These are phyloP conservation scores for Lycopodina hypogea DNA, from an alignment of 37 sponge, comb jelly and placozoan genomes.

Conservation along the genomic window DNA sequence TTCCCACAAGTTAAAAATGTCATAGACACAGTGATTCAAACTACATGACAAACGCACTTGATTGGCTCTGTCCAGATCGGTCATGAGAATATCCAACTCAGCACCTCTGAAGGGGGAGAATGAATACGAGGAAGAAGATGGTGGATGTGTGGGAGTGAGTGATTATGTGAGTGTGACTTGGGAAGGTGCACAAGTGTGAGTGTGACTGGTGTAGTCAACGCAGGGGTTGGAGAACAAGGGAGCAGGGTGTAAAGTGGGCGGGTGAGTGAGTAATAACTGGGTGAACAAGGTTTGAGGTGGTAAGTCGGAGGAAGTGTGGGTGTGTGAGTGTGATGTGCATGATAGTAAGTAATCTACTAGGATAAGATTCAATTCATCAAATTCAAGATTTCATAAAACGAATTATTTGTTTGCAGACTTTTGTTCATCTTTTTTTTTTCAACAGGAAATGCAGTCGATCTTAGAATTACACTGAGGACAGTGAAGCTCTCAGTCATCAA, in stretches of 20 bases:
- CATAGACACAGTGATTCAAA: not conserved
- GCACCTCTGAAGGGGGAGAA: constrained; percentile 38
- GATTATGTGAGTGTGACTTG: not conserved
- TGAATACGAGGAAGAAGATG: not conserved
- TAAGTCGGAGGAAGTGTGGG: not conserved
- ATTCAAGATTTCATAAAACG: too few relatives aligned
- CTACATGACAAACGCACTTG: constrained; percentile 43
- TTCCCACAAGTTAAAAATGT: not conserved
- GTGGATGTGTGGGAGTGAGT: not conserved
- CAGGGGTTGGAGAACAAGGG: too few relatives aligned
- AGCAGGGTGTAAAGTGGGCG: too few relatives aligned
- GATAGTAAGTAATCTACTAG: not conserved
- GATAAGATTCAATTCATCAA: too few relatives aligned
- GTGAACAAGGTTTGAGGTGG: not conserved
- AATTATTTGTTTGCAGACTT: too few relatives aligned
- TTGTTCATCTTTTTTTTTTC: too few relatives aligned
- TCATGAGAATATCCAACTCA: constrained; percentile 72
- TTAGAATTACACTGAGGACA: too few relatives aligned
- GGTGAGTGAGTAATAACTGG: not conserved
- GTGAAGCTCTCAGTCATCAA: too few relatives aligned
- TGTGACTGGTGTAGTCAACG: too few relatives aligned
- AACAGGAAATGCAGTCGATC: too few relatives aligned
- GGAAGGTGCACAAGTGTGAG: too few relatives aligned
- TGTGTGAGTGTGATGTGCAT: not conserved
- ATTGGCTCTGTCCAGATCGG: constrained; percentile 79